phyloP scores from a whole-genome alignment of 53 echinoderm and acorn worm species.

The Henricia sp. region DNA sequence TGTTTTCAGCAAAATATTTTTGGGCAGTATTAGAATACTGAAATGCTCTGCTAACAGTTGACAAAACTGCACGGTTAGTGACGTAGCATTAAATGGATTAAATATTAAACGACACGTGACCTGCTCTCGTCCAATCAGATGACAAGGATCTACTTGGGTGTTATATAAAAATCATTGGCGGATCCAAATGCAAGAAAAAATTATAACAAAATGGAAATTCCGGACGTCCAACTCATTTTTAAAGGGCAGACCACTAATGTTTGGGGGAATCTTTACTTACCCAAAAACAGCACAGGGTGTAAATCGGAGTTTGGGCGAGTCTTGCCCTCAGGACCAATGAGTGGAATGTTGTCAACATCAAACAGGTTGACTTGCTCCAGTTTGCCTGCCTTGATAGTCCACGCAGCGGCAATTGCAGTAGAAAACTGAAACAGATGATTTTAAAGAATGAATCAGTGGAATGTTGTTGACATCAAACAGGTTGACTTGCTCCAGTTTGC shows the following conservation, averaged over 20 bases:
- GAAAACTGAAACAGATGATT: slow-evolving; percentile 61
- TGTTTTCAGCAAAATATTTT: background rate
- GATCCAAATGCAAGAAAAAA: no score
- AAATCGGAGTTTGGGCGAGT: slow-evolving; percentile 26
- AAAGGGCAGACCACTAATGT: no score
- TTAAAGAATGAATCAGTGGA: slow-evolving; percentile 48
- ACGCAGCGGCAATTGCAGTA: slow-evolving; percentile 80
- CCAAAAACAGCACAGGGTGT: slow-evolving; percentile 77
- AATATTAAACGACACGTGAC: no score
- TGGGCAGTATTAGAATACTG: background rate
- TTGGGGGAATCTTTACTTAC: no score
- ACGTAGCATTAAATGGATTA: no score
- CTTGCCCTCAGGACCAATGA: slow-evolving; percentile 52
- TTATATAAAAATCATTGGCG: no score
- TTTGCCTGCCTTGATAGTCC: slow-evolving; percentile 81
- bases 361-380: slow-evolving; percentile 83
- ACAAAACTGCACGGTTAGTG: no score
- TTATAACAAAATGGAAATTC: no score
- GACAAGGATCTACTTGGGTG: no score
- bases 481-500: slow-evolving; percentile 75
- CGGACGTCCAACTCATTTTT: no score
- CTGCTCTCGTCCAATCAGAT: no score
- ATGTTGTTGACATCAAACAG: slow-evolving; percentile 73
- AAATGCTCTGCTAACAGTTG: no score
- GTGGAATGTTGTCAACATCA: slow-evolving; percentile 62